Percentiles rank a stretch among this genome's conserved stretches.
Evolutionary conservation across 1,140 invertebrate genomes (phyloP).

Genomic region (Hylaeus anthracinus): DNA sequence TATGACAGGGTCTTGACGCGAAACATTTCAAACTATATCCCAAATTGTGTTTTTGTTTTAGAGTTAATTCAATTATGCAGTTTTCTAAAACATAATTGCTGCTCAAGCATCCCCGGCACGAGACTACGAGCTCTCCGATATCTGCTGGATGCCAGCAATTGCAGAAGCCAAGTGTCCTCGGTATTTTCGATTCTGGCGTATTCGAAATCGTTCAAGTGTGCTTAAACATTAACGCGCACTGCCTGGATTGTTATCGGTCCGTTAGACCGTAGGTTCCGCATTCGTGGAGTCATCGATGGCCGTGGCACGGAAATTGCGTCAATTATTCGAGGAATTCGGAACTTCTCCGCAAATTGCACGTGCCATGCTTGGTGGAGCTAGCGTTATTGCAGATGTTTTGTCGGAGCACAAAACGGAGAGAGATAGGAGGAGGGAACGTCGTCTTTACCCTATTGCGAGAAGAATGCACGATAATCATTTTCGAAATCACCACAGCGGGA

Average conservation of each 20-base stretch:
- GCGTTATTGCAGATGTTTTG: slow-evolving; percentile 38
- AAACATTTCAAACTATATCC: no score
- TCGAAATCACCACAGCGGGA: no score
- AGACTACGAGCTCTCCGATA: slow-evolving; percentile 9
- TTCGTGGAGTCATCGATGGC: slow-evolving; percentile 57
- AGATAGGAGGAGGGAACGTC: background rate
- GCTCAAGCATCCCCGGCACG: background rate
- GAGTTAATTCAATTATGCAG: no score
- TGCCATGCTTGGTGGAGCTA: slow-evolving; percentile 28
- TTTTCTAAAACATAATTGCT: no score
- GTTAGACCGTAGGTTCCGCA: slow-evolving; percentile 46
- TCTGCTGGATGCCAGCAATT: background rate
- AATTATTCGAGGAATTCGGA: slow-evolving; percentile 62
- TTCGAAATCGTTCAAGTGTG: slow-evolving; percentile 28
- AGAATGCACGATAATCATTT: no score
- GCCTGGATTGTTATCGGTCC: slow-evolving; percentile 31
- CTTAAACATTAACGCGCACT: slow-evolving; percentile 33
- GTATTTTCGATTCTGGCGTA: slow-evolving; percentile 35
- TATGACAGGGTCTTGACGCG: no score
- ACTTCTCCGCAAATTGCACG: slow-evolving; percentile 54
- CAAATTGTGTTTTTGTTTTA: no score
- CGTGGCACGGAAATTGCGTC: slow-evolving; percentile 59
- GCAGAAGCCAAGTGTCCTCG: background rate
- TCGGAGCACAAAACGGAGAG: slow-evolving; percentile 9
- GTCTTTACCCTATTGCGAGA: background rate